Conservation (phyloP, 92 coral and sea anemone genomes). For the Epizoanthus rinbou region DNA sequence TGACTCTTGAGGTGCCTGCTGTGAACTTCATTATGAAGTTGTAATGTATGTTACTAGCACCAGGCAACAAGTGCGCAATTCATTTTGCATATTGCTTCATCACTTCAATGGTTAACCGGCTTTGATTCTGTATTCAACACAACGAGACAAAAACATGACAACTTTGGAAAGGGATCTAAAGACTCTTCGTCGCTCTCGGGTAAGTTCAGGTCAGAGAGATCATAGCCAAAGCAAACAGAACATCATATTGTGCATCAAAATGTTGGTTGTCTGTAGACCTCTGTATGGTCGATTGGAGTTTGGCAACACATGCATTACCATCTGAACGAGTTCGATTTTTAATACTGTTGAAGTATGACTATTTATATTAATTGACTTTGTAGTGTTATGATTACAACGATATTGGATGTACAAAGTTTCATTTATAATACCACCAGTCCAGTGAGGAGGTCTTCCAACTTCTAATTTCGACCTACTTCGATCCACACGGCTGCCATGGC, state of each 20-base stretch:
- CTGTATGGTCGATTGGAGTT: neutral
- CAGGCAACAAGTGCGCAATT: slow-evolving; percentile 6
- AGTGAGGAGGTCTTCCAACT: too few relatives aligned
- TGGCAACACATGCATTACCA: neutral
- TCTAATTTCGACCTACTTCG: too few relatives aligned
- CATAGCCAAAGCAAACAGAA: neutral
- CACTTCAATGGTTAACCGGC: neutral
- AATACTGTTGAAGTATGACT: neutral
- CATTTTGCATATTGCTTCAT: neutral
- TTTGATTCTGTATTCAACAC: neutral
- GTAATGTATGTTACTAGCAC: slow-evolving; percentile 11
- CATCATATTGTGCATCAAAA: too few relatives aligned
- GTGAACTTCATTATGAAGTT: neutral
- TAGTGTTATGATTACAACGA: neutral
- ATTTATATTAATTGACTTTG: neutral
- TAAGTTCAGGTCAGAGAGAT: slow-evolving; percentile 35
- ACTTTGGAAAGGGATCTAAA: slow-evolving; percentile 89
- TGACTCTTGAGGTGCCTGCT: neutral
- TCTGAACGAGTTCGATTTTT: neutral
- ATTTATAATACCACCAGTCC: neutral
- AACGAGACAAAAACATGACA: slow-evolving; percentile 18
- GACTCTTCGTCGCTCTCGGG: slow-evolving; percentile 89
- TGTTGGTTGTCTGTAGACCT: neutral
- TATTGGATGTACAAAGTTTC: neutral
- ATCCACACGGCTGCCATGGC: too few relatives aligned